A percentile compares a stretch with the other conserved stretches of the same genome.
These are phyloP conservation scores for Gasterosteus aculeatus DNA, from an alignment of 2,113 vertebrate genomes.

Conservation along the genomic window DNA sequence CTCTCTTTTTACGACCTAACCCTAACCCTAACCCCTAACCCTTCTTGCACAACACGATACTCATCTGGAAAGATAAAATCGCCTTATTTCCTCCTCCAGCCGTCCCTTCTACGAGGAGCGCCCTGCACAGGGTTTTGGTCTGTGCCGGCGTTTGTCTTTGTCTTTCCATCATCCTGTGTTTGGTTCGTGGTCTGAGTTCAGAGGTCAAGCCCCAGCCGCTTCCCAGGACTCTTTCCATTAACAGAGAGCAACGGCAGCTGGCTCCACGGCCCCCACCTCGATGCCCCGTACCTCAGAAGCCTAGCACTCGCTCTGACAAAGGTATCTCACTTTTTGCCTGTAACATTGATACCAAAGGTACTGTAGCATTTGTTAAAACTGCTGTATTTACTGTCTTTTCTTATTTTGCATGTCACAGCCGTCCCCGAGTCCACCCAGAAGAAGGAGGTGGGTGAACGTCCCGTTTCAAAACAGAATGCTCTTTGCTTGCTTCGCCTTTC, in stretches of 20 bases:
- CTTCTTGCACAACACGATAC: not conserved
- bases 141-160: conserved; percentile 51
- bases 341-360: not conserved
- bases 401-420: conserved; percentile 35
- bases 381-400: not conserved
- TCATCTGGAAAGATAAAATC: not conserved
- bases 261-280: conserved; percentile 45
- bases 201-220: conserved; percentile 29
- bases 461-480: not conserved
- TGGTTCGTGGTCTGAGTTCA: conserved; percentile 62
- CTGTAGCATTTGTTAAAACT: not conserved
- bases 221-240: conserved; percentile 6
- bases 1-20: too few species aligned
- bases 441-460: conserved; percentile 59
- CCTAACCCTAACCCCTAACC: too few species aligned
- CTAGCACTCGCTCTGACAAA: conserved; percentile 2
- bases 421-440: conserved; percentile 25
- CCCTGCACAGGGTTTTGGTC: conserved; percentile 56
- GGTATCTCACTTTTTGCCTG: conserved; percentile 24
- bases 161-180: conserved; percentile 60
- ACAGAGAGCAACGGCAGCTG: not conserved
- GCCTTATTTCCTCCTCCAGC: conserved; percentile 11
- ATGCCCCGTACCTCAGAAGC: conserved; percentile 10
- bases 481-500: not conserved
- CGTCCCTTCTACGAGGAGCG: conserved; percentile 38